A percentile compares a stretch with the other conserved stretches of the same genome.
phyloP scores from a whole-genome alignment of 2,113 vertebrate genomes.

The Stegastes partitus region DNA sequence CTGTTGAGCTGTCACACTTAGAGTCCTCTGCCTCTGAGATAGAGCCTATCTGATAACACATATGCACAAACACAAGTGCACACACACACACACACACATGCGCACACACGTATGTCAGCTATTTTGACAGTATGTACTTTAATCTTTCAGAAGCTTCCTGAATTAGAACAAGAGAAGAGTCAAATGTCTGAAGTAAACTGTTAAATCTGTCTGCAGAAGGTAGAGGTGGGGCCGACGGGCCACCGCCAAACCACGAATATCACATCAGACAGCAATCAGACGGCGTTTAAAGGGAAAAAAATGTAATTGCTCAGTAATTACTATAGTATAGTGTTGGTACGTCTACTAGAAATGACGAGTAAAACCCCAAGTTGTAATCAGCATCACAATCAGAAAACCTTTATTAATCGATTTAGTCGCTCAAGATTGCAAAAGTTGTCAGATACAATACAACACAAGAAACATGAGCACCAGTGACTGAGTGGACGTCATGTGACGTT shows the following conservation, averaged over 20 bases:
- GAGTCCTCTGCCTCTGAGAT: constrained; percentile 68
- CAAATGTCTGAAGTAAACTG: constrained; percentile 59
- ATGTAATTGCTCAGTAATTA: not conserved
- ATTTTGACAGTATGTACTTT: constrained; percentile 65
- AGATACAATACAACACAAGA: too few species aligned
- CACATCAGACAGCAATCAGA: not conserved
- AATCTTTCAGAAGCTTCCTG: constrained; percentile 73
- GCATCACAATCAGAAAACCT: too few species aligned
- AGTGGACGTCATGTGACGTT: too few species aligned
- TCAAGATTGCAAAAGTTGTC: too few species aligned
- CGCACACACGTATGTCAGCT: constrained; percentile 30
- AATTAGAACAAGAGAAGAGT: constrained; percentile 72
- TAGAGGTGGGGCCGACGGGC: constrained; percentile 12
- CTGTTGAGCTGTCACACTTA: constrained; percentile 65
- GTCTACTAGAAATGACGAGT: not conserved
- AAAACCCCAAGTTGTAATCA: not conserved
- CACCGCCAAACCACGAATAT: constrained; percentile 2
- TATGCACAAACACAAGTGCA: constrained; percentile 29
- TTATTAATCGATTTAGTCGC: too few species aligned
- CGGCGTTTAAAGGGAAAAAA: not conserved
- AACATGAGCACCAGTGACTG: too few species aligned
- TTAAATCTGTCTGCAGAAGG: constrained; percentile 50
- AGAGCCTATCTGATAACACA: constrained; percentile 68
- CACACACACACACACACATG: constrained; percentile 23
- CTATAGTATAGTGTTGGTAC: not conserved